Conservation (phyloP, 1,140 invertebrate species). For the Apis laboriosa region DNA sequence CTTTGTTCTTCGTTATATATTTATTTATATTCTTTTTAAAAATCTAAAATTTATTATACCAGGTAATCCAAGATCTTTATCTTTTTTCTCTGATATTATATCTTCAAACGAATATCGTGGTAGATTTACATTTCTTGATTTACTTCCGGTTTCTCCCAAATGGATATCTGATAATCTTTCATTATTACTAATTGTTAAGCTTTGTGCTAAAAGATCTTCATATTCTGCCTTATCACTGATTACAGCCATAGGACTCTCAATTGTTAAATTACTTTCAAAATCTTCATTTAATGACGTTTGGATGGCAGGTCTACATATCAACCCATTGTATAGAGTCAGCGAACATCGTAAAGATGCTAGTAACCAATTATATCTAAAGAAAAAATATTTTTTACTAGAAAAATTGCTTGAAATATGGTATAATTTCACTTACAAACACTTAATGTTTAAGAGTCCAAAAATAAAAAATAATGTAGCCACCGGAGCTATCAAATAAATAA, state of each 20-base stretch:
- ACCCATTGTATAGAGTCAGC: not conserved
- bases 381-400: not conserved
- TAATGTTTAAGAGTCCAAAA: conserved; percentile 64
- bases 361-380: conserved; percentile 28
- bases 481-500: conserved; percentile 59
- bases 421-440: conserved; percentile 64
- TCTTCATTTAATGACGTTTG: not conserved
- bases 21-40: not conserved
- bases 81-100: not conserved
- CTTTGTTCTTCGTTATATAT: not conserved
- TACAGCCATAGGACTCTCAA: not conserved
- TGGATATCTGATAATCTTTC: not conserved
- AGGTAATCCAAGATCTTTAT: not conserved
- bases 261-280: not conserved
- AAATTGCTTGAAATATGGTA: too few species aligned
- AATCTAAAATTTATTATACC: not conserved
- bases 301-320: not conserved
- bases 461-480: conserved; percentile 57
- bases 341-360: not conserved
- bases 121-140: not conserved
- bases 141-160: not conserved
- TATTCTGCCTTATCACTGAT: not conserved
- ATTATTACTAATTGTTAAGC: not conserved
- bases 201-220: not conserved
- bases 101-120: conserved; percentile 10